Base-by-base conservation (phyloP, 2,888 invertebrate species). In the Latheticus oryzae region DNA sequence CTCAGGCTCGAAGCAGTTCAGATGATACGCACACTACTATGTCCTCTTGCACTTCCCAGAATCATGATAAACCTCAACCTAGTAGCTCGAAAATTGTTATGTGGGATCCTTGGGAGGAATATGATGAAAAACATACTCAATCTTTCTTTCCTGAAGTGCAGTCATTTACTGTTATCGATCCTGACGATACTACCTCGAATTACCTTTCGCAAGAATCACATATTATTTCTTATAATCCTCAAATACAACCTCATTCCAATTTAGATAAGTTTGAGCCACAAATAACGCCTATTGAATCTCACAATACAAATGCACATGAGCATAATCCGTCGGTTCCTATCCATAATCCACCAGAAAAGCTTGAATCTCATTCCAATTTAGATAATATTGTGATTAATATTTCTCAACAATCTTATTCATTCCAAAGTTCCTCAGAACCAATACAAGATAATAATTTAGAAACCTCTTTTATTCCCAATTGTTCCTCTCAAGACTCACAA, bases 81-180 rank as follows among this genome's bases (percentile, higher is more conserved):
- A 11, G 3, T 15, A 45, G 19, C 32, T 32, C 23, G 4, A 50
- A 45, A 45, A 45, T 12, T 50, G 9, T 28, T 12, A 15, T 82
- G 68, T 79, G 78, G 78, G 91, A 92, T 82, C 91, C 91, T 50
- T 92, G 92, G 92, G 85, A 89, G 68, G 81, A 85, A 70, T 89
- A 87, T 76, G 81, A 82, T 62, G 58, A 61, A 59, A 64, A 58
- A 50, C 65, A 70, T 53, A 19, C 51, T 38, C 24, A 35, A 8
- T 37, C 50, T 35, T 32, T 19, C 1, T 12, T 47, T 21, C 32
- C 33, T 9, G 33, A 33, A 15, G 12, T 23, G n/a, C n/a, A n/a
- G n/a, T n/a, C n/a, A n/a, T n/a, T n/a, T n/a, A n/a, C n/a, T n/a
- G n/a, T n/a, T n/a, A n/a, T n/a, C n/a, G n/a, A n/a, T n/a, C n/a